A percentile compares a stretch with the other conserved stretches of the same genome.
Evolutionary conservation across 2,888 invertebrate genomes (phyloP).

Genomic region (Pasiphila rectangulata): DNA sequence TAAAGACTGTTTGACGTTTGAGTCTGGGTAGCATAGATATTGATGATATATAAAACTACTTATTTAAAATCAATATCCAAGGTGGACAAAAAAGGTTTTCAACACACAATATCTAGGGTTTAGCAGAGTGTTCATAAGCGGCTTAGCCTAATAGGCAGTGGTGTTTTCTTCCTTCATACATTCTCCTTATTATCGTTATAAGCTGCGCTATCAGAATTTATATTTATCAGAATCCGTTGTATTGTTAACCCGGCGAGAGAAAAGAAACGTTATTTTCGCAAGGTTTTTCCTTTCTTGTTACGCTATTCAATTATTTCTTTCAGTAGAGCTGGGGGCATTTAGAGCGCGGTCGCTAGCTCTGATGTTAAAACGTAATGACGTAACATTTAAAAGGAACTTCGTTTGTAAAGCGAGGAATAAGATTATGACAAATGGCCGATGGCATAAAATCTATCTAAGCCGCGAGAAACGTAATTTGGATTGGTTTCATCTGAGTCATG

Average conservation of each 20-base stretch:
- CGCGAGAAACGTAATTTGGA: slow-evolving; percentile 47
- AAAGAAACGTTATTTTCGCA: slow-evolving; percentile 19
- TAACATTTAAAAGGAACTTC: slow-evolving; percentile 22
- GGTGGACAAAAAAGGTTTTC: not conserved
- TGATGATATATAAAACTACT: too few relatives aligned
- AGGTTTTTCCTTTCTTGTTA: slow-evolving; percentile 20
- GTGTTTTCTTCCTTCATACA: slow-evolving; percentile 11
- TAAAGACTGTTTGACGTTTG: too few relatives aligned
- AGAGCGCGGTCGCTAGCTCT: slow-evolving; percentile 4
- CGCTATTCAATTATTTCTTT: slow-evolving; percentile 20
- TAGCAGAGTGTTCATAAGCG: slow-evolving; percentile 10
- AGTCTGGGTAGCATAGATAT: too few relatives aligned
- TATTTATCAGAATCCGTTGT: slow-evolving; percentile 23
- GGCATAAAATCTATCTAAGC: slow-evolving; percentile 36
- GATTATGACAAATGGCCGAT: slow-evolving; percentile 36
- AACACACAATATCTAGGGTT: not conserved
- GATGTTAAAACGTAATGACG: slow-evolving; percentile 8
- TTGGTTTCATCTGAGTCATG: slow-evolving; percentile 45
- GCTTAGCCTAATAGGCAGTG: slow-evolving; percentile 2
- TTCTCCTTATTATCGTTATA: slow-evolving; percentile 17
- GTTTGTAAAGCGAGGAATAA: slow-evolving; percentile 34
- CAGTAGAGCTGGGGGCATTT: slow-evolving; percentile 10
- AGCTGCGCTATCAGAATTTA: slow-evolving; percentile 20
- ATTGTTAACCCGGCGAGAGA: slow-evolving; percentile 18
- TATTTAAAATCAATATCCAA: too few relatives aligned